Conservation (phyloP, 2,113 vertebrate genomes). For the Syngnathus floridae region DNA sequence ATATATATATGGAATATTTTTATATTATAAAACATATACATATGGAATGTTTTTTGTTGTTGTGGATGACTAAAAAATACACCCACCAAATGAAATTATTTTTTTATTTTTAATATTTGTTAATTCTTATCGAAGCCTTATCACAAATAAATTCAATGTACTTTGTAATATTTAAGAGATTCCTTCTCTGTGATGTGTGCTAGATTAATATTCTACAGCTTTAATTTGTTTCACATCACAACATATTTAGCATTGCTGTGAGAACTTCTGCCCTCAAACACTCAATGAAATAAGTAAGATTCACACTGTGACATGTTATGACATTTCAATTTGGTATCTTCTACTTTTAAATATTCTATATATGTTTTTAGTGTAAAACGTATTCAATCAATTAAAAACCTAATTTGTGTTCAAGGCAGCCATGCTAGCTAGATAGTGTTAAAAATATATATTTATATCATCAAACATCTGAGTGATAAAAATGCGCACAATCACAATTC, state of each 20-base stretch:
- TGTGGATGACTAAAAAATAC: no score
- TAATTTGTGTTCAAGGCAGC: background rate
- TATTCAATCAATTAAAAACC: background rate
- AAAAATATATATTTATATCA: background rate
- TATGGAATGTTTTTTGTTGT: no score
- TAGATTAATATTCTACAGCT: slow-evolving; percentile 14
- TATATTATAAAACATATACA: no score
- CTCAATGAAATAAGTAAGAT: background rate
- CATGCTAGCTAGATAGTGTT: background rate
- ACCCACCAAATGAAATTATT: no score
- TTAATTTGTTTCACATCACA: slow-evolving; percentile 7
- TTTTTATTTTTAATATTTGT: background rate
- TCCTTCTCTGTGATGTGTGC: slow-evolving; percentile 7
- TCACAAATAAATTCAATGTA: background rate
- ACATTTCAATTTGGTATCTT: background rate
- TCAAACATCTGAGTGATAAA: slow-evolving; percentile 36
- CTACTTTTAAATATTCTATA: background rate
- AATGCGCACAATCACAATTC: slow-evolving; percentile 36
- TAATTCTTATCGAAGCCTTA: background rate
- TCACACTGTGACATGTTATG: background rate
- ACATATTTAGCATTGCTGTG: background rate
- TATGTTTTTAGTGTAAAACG: background rate
- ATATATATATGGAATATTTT: background rate
- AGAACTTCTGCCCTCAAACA: background rate
- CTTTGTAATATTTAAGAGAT: background rate